phyloP scores from a whole-genome alignment of 2,888 invertebrate species.

The Dione juno region DNA sequence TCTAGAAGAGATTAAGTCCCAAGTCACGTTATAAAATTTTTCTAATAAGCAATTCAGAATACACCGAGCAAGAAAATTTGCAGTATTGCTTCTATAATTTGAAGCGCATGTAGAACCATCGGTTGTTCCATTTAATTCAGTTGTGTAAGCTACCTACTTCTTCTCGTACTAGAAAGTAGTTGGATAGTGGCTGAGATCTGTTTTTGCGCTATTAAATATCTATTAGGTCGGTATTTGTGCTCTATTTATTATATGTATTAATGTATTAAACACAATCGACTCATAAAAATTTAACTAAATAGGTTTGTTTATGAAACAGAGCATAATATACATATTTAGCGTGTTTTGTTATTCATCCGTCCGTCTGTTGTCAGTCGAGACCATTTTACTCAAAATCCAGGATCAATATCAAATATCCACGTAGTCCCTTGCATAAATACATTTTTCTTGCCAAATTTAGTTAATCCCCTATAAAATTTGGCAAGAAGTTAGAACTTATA shows the following conservation, averaged over 20 bases:
- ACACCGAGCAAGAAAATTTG: neutral
- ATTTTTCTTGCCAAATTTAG: too few species aligned
- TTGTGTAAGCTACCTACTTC: neutral
- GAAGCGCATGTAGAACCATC: neutral
- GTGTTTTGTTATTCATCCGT: too few species aligned
- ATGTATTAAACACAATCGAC: too few species aligned
- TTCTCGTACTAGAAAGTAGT: conserved; percentile 4
- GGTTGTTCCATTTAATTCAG: neutral
- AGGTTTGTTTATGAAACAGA: too few species aligned
- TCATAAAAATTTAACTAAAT: too few species aligned
- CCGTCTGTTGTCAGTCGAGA: too few species aligned
- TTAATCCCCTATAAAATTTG: too few species aligned
- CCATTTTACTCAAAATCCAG: too few species aligned
- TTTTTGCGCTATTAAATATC: conserved; percentile 2
- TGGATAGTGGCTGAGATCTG: neutral
- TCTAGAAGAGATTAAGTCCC: neutral
- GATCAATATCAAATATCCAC: too few species aligned
- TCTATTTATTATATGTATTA: neutral
- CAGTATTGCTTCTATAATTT: neutral
- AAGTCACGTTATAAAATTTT: neutral
- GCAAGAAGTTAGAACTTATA: too few species aligned
- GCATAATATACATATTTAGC: too few species aligned
- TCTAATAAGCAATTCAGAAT: conserved; percentile 5
- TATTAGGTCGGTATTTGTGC: neutral
- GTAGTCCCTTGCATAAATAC: too few species aligned